phyloP scores from a whole-genome alignment of 2,888 invertebrate species.

The Aspidapion aeneum region DNA sequence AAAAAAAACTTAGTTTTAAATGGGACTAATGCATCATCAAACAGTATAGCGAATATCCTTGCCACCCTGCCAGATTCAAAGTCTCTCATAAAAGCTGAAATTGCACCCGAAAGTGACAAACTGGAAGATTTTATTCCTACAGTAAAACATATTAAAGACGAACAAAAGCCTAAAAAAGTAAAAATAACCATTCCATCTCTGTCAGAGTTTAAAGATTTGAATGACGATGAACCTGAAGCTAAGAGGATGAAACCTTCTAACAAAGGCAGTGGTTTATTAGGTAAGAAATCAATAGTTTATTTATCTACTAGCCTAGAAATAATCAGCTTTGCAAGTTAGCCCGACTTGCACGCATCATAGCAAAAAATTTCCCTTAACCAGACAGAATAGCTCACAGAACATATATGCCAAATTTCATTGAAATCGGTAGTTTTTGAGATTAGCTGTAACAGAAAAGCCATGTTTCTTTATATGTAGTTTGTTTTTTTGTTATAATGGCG shows the following conservation, averaged over 20 bases:
- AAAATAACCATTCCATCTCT: slow-evolving; percentile 39
- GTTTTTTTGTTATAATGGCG: too few species aligned
- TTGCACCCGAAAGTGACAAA: slow-evolving; percentile 25
- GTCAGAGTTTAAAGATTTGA: slow-evolving; percentile 33
- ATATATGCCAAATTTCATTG: too few species aligned
- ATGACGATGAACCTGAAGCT: slow-evolving; percentile 28
- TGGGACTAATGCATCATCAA: background rate
- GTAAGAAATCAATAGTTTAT: too few species aligned
- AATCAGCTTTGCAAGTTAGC: too few species aligned
- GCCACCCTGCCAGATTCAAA: slow-evolving; percentile 34
- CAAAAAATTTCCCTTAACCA: too few species aligned
- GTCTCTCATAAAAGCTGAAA: background rate
- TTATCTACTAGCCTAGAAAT: too few species aligned
- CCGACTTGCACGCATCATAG: too few species aligned
- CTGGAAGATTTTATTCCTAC: slow-evolving; percentile 41
- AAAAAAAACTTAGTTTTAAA: slow-evolving; percentile 10
- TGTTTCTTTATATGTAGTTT: too few species aligned
- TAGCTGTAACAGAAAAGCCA: too few species aligned
- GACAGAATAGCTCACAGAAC: too few species aligned
- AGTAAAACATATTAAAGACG: slow-evolving; percentile 30
- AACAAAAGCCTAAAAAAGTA: slow-evolving; percentile 37
- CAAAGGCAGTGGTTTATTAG: slow-evolving; percentile 35
- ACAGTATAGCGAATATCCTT: slow-evolving; percentile 23
- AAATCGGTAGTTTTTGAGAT: too few species aligned
- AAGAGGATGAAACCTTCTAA: slow-evolving; percentile 31